Evolutionary conservation across 2,888 invertebrate species (phyloP).

Genomic region (Dryococelus australis): DNA sequence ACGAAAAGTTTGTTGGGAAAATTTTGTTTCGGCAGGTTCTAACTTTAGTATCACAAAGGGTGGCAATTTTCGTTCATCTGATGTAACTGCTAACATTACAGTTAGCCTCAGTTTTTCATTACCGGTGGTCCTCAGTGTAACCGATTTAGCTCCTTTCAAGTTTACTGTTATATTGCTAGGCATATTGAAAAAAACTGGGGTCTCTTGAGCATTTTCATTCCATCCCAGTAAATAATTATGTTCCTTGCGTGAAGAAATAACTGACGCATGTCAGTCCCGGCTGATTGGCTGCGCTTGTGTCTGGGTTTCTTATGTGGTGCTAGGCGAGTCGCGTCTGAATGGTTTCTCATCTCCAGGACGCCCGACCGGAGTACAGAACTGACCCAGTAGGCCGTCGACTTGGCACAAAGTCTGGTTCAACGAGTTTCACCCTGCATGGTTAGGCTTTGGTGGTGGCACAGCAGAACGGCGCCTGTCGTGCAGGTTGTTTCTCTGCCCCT

Average conservation of each 20-base stretch:
- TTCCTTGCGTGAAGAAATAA: conserved; percentile 11
- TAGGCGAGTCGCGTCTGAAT: too few species aligned
- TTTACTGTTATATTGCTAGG: conserved; percentile 35
- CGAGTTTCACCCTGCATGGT: too few species aligned
- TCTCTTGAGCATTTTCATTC: conserved; percentile 35
- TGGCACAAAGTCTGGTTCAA: too few species aligned
- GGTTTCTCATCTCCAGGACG: too few species aligned
- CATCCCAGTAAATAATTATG: conserved; percentile 22
- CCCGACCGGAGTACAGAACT: too few species aligned
- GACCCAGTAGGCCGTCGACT: too few species aligned
- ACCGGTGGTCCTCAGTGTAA: background rate
- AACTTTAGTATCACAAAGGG: conserved; percentile 35
- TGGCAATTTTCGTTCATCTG: conserved; percentile 34
- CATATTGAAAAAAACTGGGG: conserved; percentile 34
- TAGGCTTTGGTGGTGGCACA: too few species aligned
- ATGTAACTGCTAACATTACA: conserved; percentile 27
- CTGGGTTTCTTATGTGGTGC: too few species aligned
- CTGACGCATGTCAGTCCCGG: too few species aligned
- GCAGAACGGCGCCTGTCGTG: too few species aligned
- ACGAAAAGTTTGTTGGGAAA: conserved; percentile 38
- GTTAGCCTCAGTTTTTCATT: conserved; percentile 33
- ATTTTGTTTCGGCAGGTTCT: conserved; percentile 43
- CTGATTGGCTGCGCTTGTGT: too few species aligned
- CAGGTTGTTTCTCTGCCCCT: too few species aligned
- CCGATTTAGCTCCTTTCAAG: conserved; percentile 33